Conservation (phyloP, 2,888 invertebrate genomes). For the Zygogramma bicolorata region DNA sequence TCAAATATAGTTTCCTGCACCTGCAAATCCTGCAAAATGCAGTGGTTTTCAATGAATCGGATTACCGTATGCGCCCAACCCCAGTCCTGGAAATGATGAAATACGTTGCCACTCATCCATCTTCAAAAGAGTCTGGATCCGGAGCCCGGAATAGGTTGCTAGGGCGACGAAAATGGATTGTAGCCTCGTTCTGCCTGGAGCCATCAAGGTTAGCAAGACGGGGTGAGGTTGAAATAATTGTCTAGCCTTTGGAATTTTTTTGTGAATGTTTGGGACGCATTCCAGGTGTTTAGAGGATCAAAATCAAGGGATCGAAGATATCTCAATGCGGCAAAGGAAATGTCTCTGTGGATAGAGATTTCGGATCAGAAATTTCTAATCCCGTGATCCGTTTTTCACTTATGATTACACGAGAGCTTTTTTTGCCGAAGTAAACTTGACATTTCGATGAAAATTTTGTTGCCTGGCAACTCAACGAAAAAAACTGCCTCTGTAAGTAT, state of each 20-base stretch:
- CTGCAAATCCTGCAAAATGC: background rate
- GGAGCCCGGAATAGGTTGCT: constrained; percentile 41
- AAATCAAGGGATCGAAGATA: background rate
- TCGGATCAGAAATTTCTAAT: no score
- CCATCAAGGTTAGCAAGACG: constrained; percentile 60
- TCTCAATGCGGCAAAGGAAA: no score
- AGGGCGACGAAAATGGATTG: constrained; percentile 41
- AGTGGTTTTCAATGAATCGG: background rate
- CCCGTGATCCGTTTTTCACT: no score
- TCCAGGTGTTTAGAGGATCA: no score
- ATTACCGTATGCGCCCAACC: background rate
- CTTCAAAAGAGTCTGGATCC: constrained; percentile 18
- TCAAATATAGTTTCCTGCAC: background rate
- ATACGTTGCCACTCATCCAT: constrained; percentile 22
- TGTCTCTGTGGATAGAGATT: no score
- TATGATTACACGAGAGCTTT: no score
- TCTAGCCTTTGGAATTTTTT: background rate
- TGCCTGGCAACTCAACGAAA: no score
- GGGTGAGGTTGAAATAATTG: constrained; percentile 20
- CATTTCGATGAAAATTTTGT: no score
- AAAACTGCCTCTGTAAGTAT: no score
- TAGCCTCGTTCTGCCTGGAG: constrained; percentile 51
- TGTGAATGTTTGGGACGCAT: background rate
- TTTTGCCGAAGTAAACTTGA: no score
- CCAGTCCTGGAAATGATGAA: constrained; percentile 24